Evolutionary conservation across 2,888 invertebrate genomes (phyloP).

Genomic region (Epinotia ramella): DNA sequence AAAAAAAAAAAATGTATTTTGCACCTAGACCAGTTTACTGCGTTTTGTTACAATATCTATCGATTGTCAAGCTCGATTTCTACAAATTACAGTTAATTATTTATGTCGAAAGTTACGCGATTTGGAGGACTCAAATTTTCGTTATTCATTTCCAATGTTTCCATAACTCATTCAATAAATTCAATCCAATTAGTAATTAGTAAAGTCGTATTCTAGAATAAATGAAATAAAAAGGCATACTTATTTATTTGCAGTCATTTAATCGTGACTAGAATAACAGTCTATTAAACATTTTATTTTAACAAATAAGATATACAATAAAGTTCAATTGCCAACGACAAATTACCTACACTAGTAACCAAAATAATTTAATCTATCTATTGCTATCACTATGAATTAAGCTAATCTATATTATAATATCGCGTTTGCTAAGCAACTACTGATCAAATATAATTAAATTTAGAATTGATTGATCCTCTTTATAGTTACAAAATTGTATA

Average conservation of each 20-base stretch:
- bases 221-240: neutral
- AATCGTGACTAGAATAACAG: constrained; percentile 44
- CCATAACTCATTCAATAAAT: neutral
- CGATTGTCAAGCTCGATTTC: no score
- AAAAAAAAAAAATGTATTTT: no score
- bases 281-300: constrained; percentile 42
- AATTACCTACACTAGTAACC: constrained; percentile 30
- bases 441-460: constrained; percentile 36
- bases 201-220: neutral
- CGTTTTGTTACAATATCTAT: no score
- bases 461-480: constrained; percentile 44
- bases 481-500: constrained; percentile 41
- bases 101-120: neutral
- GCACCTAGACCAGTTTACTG: no score
- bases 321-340: constrained; percentile 35
- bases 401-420: constrained; percentile 37
- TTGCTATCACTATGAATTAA: constrained; percentile 26
- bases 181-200: neutral
- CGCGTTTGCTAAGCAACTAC: constrained; percentile 41
- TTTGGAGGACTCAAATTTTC: neutral
- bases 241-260: constrained; percentile 34
- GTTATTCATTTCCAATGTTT: no score
- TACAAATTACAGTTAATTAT: no score
- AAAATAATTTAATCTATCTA: constrained; percentile 39
- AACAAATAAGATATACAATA: constrained; percentile 33